Evolutionary conservation across 2,797 vertebrate genomes (phyloP).

Genomic region (Urophycis tenuis): DNA sequence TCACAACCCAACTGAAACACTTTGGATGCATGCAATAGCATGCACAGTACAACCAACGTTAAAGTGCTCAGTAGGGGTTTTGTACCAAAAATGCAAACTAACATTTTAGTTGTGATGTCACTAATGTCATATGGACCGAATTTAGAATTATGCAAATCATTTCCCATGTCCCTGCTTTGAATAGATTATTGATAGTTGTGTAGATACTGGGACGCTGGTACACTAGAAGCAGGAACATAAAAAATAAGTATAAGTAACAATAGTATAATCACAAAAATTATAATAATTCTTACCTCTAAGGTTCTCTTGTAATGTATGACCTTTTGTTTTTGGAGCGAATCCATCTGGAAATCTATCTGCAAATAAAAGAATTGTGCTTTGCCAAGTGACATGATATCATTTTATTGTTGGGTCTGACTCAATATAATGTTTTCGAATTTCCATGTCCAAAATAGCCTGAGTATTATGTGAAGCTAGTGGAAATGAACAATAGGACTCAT

Average conservation of each 20-base stretch:
- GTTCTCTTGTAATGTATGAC: constrained; percentile 84
- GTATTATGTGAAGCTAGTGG: background rate
- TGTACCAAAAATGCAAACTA: too few species aligned
- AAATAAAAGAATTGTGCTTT: constrained; percentile 35
- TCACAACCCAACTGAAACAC: constrained; percentile 33
- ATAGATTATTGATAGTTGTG: background rate
- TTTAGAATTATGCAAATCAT: background rate
- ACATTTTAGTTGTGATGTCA: too few species aligned
- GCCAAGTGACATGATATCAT: too few species aligned
- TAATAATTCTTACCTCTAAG: constrained; percentile 76
- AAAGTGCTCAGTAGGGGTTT: background rate
- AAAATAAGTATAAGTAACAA: background rate
- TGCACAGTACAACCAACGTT: background rate
- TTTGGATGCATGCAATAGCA: background rate
- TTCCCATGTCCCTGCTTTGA: background rate
- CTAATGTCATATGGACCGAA: background rate
- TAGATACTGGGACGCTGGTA: background rate
- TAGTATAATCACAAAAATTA: background rate
- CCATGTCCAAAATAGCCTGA: too few species aligned
- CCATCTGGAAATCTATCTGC: constrained; percentile 87
- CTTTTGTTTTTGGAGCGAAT: constrained; percentile 84
- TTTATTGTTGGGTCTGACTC: too few species aligned
- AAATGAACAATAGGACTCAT: background rate
- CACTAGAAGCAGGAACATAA: background rate
- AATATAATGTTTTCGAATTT: too few species aligned